Evolutionary conservation across 1,140 invertebrate genomes (phyloP), one percentile per base, ranked within the genome.

Genomic region (Drosophila azteca): DNA sequence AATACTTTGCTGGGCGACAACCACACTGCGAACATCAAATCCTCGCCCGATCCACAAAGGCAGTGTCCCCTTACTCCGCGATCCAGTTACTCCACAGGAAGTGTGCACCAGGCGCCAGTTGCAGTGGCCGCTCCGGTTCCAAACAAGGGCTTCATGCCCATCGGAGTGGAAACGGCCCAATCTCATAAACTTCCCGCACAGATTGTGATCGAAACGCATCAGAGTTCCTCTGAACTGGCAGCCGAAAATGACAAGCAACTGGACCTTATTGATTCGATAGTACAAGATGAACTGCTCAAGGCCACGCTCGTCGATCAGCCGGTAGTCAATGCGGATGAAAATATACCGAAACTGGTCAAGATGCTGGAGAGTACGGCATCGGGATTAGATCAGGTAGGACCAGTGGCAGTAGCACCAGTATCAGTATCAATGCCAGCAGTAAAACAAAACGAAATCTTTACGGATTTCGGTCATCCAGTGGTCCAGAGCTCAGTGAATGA

Each of bases 221-320:
- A 90, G 61, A 91, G 80, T 49, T 90, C 90, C 5, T 78, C 87
- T 0, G 90, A 91, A 41, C 46, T 91, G 49, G 90, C 85, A 9
- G 84, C 85, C 0, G 91, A 91, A 54, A 87, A 91, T 22, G 90
- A 91, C 44, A 90, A 90, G 46, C 90, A 91, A 54, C 68, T 92
- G 4, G 91, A 92, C 82, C 88, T 92, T 20, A 92, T 92, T n/a
- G 77, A 92, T 65, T 79, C 80, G 5, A 78, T 91, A 54, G 77
- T 88, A 2, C 71, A 87, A 49, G 73, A 91, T 51, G 79, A 91
- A 45, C 64, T 79, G 52, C 69, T 92, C 8, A 92, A 90, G 59
- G 15, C 70, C 2, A 61, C 66, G 1, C 31, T 72, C 17, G 52
- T 78, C 20, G 77, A 82, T 13, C 57, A 80, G 31, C 66, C 74